Evolutionary conservation across 2,113 vertebrate species (phyloP), one percentile per base, ranked within the genome.

Genomic region (Leptosomus discolor): DNA sequence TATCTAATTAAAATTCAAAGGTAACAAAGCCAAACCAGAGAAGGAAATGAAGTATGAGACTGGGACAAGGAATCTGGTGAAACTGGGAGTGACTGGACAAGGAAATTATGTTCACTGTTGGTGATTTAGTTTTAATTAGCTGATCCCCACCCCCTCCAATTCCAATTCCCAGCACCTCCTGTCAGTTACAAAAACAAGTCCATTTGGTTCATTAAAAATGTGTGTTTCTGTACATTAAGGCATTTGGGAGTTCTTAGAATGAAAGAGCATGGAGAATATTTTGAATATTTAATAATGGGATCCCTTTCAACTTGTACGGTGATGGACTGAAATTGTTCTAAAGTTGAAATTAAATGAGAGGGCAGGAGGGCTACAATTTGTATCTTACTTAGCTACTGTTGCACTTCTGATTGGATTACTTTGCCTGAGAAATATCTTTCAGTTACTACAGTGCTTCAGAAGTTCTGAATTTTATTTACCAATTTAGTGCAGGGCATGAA

Each of bases 171-270:
- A 94, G 91, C 91, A 95, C 95, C 95, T 89, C 94, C 91, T 94
- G 95, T 95, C 95, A 95, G 83, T 94, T 97, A 94, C 51, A 96
- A 96, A 94, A 96, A 97, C 94, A 97, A 95, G 92, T 85, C 97
- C 95, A 97, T 97, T 97, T 97, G 97, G 95, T 94, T 97, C 94
- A 97, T 97, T 97, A 97, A 97, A 97, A 97, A 97, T 94, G 97
- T 96, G 96, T 97, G 91, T 97, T 97, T 97, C 92, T 94, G 94
- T 97, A 95, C 86, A 91, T 92, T 81, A 83, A 96, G 83, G 94
- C 96, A 95, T 95, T 97, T 96, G 88, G 95, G 94, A 96, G 73
- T 84, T 97, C 92, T 96, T 94, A 96, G 89, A 96, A 96, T 94
- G 95, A 96, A 93, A 92, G 69, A 97, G 68, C 91, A 69, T 53